These are phyloP conservation scores for Podarcis raffonei DNA, from an alignment of 2,113 vertebrate species.

Conservation along the genomic window DNA sequence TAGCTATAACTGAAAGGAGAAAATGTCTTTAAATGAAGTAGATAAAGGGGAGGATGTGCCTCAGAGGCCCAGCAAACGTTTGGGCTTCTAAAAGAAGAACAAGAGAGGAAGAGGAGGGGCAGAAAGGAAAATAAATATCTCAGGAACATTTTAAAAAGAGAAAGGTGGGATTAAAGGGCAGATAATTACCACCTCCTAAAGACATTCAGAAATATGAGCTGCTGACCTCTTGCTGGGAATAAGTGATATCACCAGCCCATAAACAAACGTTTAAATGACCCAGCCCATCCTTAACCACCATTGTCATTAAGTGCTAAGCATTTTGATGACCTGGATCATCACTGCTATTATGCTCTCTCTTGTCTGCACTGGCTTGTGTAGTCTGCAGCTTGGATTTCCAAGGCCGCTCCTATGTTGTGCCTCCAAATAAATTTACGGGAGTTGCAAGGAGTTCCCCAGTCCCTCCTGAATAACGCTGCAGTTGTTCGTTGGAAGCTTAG, in stretches of 20 bases:
- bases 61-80: not conserved
- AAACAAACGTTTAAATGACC: conserved; percentile 15
- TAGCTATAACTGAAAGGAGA: not conserved
- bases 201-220: conserved; percentile 17
- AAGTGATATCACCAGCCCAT: conserved; percentile 44
- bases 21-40: not conserved
- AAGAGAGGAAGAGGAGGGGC: not conserved
- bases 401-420: not conserved
- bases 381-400: conserved; percentile 11
- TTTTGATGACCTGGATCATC: not conserved
- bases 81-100: not conserved
- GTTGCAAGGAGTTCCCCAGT: not conserved
- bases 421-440: not conserved
- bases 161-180: conserved; percentile 54
- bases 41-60: not conserved
- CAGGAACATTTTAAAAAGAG: conserved; percentile 45
- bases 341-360: not conserved
- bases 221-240: conserved; percentile 45
- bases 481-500: not conserved
- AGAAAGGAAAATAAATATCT: conserved; percentile 10
- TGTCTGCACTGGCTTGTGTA: conserved; percentile 13
- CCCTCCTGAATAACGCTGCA: not conserved
- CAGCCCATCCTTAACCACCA: conserved; percentile 17
- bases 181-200: conserved; percentile 60
- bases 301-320: not conserved